A percentile compares a stretch with the other conserved stretches of the same genome.
Evolutionary conservation across 2,888 invertebrate species (phyloP).

Genomic region (Pasiphila rectangulata): DNA sequence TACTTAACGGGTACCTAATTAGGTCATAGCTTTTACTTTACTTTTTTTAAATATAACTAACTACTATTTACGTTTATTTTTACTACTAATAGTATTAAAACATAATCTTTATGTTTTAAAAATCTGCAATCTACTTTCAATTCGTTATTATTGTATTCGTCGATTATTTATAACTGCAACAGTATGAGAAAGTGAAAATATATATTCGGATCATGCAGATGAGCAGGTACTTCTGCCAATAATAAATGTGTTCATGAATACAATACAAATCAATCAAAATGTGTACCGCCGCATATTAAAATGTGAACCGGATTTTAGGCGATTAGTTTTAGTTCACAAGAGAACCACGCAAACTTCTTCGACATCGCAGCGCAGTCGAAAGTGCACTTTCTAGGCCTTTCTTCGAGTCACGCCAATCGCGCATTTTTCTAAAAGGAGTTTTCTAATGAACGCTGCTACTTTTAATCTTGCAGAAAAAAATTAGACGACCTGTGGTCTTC

Average conservation of each 20-base stretch:
- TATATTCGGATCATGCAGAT: background rate
- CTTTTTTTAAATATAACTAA: no score
- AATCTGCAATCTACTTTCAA: no score
- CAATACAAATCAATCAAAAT: slow-evolving; percentile 30
- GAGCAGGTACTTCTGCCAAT: background rate
- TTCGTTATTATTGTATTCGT: no score
- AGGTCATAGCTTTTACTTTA: no score
- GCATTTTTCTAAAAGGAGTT: slow-evolving; percentile 63
- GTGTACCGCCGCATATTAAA: slow-evolving; percentile 32
- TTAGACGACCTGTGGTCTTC: no score
- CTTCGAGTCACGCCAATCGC: slow-evolving; percentile 67
- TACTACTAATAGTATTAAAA: no score
- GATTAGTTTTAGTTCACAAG: slow-evolving; percentile 42
- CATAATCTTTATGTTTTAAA: no score
- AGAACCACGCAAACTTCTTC: slow-evolving; percentile 38
- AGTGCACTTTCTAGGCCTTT: slow-evolving; percentile 75
- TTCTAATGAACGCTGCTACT: slow-evolving; percentile 49
- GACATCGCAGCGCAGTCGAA: slow-evolving; percentile 54
- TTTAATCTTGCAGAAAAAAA: no score
- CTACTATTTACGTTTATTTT: no score
- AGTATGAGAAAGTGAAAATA: background rate
- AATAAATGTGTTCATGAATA: slow-evolving; percentile 13
- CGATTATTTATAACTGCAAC: no score
- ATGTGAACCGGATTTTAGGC: slow-evolving; percentile 68
- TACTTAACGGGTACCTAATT: slow-evolving; percentile 15